A percentile compares a stretch with the other conserved stretches of the same genome.
Conservation (phyloP, 2,888 invertebrate genomes). For the Orchestes rusci region DNA sequence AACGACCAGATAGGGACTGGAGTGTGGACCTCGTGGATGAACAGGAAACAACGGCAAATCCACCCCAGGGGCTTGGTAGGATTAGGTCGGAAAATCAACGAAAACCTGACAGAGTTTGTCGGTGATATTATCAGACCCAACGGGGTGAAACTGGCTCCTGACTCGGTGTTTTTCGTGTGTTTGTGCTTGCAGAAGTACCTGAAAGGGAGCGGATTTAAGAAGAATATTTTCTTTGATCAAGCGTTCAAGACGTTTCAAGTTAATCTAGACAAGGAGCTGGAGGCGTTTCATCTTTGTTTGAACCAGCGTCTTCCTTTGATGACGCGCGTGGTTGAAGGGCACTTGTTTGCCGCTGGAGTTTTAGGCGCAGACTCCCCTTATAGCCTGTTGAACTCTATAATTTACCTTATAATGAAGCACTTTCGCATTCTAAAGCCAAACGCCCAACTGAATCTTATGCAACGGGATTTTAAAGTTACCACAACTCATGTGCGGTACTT, state of each 20-base stretch:
- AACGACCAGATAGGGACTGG: too few species aligned
- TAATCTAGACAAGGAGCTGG: slow-evolving; percentile 59
- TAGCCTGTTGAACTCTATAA: slow-evolving; percentile 76
- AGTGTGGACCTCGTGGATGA: too few species aligned
- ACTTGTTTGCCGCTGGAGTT: slow-evolving; percentile 87
- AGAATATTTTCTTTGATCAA: slow-evolving; percentile 86
- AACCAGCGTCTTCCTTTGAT: slow-evolving; percentile 65
- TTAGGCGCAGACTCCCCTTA: slow-evolving; percentile 86
- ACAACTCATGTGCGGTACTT: background rate
- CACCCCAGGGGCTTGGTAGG: too few species aligned
- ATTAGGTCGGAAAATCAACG: too few species aligned
- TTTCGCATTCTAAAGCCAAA: slow-evolving; percentile 50
- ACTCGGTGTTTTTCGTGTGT: slow-evolving; percentile 83
- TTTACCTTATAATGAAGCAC: slow-evolving; percentile 90
- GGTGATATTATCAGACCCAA: slow-evolving; percentile 82
- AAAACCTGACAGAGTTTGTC: slow-evolving; percentile 74
- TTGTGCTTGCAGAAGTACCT: slow-evolving; percentile 85
- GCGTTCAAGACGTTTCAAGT: slow-evolving; percentile 73
- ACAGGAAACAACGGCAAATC: too few species aligned
- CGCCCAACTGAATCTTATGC: background rate
- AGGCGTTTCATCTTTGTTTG: slow-evolving; percentile 2
- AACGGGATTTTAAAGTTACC: background rate
- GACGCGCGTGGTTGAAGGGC: slow-evolving; percentile 84
- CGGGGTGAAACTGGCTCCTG: slow-evolving; percentile 79
- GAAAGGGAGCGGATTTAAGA: slow-evolving; percentile 77